Conservation (phyloP, 2,113 vertebrate genomes). For the Acrocephalus kingi region DNA sequence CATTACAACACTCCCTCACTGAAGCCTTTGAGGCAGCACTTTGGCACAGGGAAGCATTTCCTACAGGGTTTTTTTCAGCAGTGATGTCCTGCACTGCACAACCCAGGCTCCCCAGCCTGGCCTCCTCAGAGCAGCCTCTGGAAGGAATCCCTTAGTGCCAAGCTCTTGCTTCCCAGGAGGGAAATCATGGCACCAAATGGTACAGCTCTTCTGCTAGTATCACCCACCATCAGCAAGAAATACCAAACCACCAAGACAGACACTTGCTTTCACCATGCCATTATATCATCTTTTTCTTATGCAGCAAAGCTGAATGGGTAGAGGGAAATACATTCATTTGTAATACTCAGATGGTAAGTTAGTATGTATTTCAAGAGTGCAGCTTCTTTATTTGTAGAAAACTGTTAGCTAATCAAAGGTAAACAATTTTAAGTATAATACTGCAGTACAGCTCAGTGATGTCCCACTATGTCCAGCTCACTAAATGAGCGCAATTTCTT, state of each 20-base stretch:
- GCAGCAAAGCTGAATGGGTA: neutral
- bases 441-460: neutral
- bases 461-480: neutral
- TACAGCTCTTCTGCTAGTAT: neutral
- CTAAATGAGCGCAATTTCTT: neutral
- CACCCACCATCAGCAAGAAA: neutral
- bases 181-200: neutral
- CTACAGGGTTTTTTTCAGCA: neutral
- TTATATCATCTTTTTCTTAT: neutral
- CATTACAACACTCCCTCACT: neutral
- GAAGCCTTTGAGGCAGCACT: neutral
- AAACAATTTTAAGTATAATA: neutral
- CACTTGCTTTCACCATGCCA: neutral
- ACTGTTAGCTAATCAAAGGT: neutral
- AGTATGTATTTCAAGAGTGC: neutral
- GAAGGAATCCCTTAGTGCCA: neutral
- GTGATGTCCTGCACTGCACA: neutral
- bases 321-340: neutral
- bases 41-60: neutral
- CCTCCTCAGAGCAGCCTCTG: accelerated
- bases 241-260: neutral
- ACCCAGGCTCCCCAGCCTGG: neutral
- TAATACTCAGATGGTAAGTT: neutral
- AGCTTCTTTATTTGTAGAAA: neutral
- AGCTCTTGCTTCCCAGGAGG: neutral